phyloP scores from a whole-genome alignment of 2,888 invertebrate species.

The Pterobdella sp. region DNA sequence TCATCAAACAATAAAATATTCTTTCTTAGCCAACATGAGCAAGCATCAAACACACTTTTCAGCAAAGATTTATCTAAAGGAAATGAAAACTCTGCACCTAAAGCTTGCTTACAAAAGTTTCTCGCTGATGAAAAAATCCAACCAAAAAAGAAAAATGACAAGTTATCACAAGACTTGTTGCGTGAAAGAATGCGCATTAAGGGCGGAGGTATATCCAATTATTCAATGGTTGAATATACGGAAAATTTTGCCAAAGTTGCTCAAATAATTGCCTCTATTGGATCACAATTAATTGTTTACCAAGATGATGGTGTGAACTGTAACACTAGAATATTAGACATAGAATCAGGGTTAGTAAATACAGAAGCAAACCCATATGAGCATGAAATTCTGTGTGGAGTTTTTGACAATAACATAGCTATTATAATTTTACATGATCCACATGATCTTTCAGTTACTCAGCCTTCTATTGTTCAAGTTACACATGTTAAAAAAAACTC shows the following conservation, averaged over 20 bases:
- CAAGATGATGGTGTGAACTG: slow-evolving; percentile 46
- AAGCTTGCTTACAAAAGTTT: slow-evolving; percentile 5
- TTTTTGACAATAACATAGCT: background rate
- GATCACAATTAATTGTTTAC: slow-evolving; percentile 78
- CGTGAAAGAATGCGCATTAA: slow-evolving; percentile 84
- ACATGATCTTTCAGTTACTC: slow-evolving; percentile 16
- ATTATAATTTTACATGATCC: background rate
- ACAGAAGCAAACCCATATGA: too few relatives aligned
- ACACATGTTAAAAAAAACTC: slow-evolving; percentile 43
- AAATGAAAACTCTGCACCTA: background rate
- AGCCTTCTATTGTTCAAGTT: slow-evolving; percentile 48
- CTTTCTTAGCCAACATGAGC: background rate
- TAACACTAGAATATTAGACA: too few relatives aligned
- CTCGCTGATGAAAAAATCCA: slow-evolving; percentile 49
- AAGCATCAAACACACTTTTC: background rate
- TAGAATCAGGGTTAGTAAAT: too few relatives aligned
- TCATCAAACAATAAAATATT: background rate
- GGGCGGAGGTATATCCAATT: slow-evolving; percentile 83
- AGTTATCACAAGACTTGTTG: slow-evolving; percentile 79
- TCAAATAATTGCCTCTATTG: slow-evolving; percentile 80
- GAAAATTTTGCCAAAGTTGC: slow-evolving; percentile 57
- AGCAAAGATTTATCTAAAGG: too few relatives aligned
- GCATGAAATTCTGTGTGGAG: too few relatives aligned
- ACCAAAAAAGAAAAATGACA: slow-evolving; percentile 75
- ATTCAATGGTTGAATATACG: slow-evolving; percentile 64